Base-by-base conservation (phyloP, 2,888 invertebrate genomes). In the Eupithecia abbreviata region DNA sequence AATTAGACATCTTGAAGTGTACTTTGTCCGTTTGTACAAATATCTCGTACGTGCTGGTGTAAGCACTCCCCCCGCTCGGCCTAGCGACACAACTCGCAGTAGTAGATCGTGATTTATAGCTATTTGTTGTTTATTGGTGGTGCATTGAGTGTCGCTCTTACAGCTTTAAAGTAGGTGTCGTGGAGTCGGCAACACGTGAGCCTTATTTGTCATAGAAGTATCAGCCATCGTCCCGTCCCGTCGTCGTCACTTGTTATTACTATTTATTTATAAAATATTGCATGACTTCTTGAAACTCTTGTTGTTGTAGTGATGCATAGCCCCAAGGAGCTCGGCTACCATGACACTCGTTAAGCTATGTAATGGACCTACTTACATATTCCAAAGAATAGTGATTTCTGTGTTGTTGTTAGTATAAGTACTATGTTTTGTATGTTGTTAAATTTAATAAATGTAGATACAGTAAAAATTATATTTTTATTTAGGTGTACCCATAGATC, bases 351-450 rank as follows among this genome's bases (percentile, higher is more conserved):
- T 58, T 30, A 30, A 4, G 2, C 12, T 18, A 10, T 12, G 62
- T 30, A 10, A 2, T 7, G 6, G 10, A 18, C 18, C 18, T 18
- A 18, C 55, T n/a, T 62, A 62, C 62, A 12, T 12, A 62, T 43
- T 68, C 67, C 47, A 69, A 69, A 68, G 42, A 18, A 45, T 49
- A 66, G 72, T 49, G 65, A 47, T 58, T 41, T 72, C n/a, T 72
- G 66, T 72, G 47, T 72, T 66, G 72, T 72, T 72, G 47, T 72
- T 72, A 68, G 15, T 47, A 12, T 45, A 69, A n/a, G 47, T 47
- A 71, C 58, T 41, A 72, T 65, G 65, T 66, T 72, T 72, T 72
- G 72, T 72, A 72, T 66, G 72, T 72, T 66, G 72, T 72, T 47
- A 66, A 45, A 65, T 72, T 30, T 51, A 72, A 66, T 49, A 51